phyloP scores from a whole-genome alignment of 2,888 invertebrate species.

The Muscina levida region DNA sequence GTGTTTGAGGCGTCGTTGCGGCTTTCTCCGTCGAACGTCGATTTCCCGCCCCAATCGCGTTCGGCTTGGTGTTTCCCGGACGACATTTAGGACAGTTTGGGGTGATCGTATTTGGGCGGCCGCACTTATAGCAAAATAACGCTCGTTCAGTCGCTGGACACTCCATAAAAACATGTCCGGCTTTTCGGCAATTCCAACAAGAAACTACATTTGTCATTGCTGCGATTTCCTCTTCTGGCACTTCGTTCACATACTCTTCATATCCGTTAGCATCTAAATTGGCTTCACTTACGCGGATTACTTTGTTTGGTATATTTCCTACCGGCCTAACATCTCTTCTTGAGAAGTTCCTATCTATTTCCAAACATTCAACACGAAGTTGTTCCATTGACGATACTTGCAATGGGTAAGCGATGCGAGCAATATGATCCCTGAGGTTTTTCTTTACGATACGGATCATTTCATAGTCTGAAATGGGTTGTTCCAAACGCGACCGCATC shows the following conservation, averaged over 20 bases:
- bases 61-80: conserved; percentile 3
- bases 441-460: too few species aligned
- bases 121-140: conserved; percentile 34
- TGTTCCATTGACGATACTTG: not conserved
- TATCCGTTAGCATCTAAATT: not conserved
- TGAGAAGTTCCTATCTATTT: not conserved
- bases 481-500: too few species aligned
- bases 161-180: conserved; percentile 21
- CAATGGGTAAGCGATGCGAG: not conserved
- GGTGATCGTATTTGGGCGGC: not conserved
- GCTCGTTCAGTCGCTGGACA: not conserved
- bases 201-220: too few species aligned
- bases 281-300: not conserved
- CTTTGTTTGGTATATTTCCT: too few species aligned
- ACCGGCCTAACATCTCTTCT: too few species aligned
- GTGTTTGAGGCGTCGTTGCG: not conserved
- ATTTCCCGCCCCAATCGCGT: conserved; percentile 1
- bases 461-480: too few species aligned
- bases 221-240: not conserved
- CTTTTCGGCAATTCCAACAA: conserved; percentile 31
- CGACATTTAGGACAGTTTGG: conserved; percentile 13
- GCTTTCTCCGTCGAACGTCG: conserved; percentile 19
- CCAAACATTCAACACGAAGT: not conserved
- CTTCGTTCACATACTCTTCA: not conserved
- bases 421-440: too few species aligned